Base-by-base conservation (phyloP, 2,888 invertebrate genomes). In the Heteromurus nitidus region DNA sequence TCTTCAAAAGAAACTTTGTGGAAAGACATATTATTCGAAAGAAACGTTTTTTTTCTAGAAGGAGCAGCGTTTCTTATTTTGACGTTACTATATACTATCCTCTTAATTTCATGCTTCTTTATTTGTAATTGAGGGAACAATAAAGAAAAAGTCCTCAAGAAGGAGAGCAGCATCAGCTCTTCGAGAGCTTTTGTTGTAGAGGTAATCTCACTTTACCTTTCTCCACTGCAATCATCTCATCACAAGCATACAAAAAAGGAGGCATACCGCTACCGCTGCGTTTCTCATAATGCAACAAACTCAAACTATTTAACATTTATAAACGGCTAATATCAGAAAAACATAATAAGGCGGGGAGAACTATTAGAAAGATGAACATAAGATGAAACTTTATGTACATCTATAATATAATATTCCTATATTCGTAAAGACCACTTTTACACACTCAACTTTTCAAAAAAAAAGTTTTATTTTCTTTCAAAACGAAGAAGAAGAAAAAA, bases 41-140 rank as follows among this genome's bases (percentile, higher is more conserved):
- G 76, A 79, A 80, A 74, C 80, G 70, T n/a, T n/a, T n/a, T n/a
- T n/a, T n/a, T n/a, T n/a, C n/a, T n/a, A n/a, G 74, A 82, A 79
- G 77, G 53, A 80, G 80, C 75, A 62, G 74, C n/a, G n/a, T 80
- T 70, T 79, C 69, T 50, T 79, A 73, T 67, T 64, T 64, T 58
- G n/a, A 70, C 36, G 53, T 70, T 44, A n/a, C 24, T 55, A 24
- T n/a, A n/a, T 58, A 72, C 70, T 20, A 81, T 80, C 67, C 79
- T 76, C 81, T 86, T 87, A 86, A 87, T 87, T 87, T 85, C 86
- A 85, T 85, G 86, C 81, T 87, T 87, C 84, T 87, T 87, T 86
- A 86, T 83, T 83, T 82, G 77, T 84, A 86, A 86, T 84, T 85
- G 84, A 75, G 80, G 83, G 69, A 73, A 47, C 47, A n/a, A 24